phyloP scores from a whole-genome alignment of 2,797 vertebrate genomes.

The Pelobates cultripes region DNA sequence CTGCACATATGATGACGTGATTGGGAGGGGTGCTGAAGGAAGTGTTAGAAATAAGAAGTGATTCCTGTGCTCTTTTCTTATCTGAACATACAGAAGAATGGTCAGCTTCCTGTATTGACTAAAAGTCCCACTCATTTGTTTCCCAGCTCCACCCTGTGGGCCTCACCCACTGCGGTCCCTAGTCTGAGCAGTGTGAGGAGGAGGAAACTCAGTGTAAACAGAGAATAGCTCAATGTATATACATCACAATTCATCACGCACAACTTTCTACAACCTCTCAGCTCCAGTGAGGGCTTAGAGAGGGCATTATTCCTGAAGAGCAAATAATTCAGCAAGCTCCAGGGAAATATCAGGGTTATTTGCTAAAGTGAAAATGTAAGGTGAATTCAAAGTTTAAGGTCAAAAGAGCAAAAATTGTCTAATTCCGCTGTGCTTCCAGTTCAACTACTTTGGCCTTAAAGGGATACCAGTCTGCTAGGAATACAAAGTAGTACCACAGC shows the following conservation, averaged over 20 bases:
- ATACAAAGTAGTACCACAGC: no score
- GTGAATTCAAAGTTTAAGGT: no score
- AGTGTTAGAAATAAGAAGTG: constrained; percentile 43
- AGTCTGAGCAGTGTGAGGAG: constrained; percentile 11
- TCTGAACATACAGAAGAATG: constrained; percentile 48
- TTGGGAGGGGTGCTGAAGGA: constrained; percentile 14
- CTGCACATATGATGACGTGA: constrained; percentile 15
- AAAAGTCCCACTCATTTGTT: constrained; percentile 12
- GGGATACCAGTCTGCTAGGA: no score
- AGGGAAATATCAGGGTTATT: no score
- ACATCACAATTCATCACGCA: neutral
- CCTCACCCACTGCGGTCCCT: neutral
- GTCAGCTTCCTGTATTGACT: constrained; percentile 27
- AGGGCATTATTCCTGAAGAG: neutral
- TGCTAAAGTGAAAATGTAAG: no score
- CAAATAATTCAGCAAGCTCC: no score
- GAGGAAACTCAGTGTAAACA: constrained; percentile 19
- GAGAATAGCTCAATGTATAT: constrained; percentile 3
- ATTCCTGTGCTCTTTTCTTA: constrained; percentile 45
- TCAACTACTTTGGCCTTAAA: no score
- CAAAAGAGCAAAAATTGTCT: no score
- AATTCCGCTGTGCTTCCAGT: no score
- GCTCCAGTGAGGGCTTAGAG: neutral
- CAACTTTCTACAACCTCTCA: neutral
- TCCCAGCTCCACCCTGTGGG: constrained; percentile 40